Evolutionary conservation across 2,797 vertebrate species (phyloP).

Genomic region (Rhynchotus rufescens): DNA sequence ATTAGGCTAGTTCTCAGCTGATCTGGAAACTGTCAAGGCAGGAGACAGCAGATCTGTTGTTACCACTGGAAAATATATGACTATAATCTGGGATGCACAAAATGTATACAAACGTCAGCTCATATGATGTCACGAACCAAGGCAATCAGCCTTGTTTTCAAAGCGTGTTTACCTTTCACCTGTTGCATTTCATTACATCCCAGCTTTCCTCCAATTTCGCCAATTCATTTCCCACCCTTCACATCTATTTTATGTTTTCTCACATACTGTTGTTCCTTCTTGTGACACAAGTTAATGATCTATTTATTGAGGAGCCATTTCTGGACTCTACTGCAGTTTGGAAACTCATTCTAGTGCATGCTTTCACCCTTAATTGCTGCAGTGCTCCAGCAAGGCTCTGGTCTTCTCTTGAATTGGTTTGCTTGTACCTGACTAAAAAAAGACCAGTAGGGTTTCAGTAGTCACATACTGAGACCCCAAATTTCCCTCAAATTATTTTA

Average conservation of each 20-base stretch:
- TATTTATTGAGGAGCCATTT: background rate
- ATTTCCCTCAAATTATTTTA: background rate
- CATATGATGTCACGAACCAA: accelerated
- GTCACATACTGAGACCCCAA: background rate
- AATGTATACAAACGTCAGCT: background rate
- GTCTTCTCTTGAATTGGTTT: background rate
- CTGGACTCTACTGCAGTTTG: background rate
- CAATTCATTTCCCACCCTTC: background rate
- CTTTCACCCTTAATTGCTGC: background rate
- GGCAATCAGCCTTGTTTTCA: background rate
- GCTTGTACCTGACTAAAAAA: background rate
- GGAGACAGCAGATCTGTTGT: background rate
- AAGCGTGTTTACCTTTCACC: background rate
- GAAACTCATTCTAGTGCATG: background rate
- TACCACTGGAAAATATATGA: background rate
- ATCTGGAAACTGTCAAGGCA: background rate
- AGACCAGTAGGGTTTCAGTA: background rate
- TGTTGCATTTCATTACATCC: background rate
- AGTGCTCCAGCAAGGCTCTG: background rate
- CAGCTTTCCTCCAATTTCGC: background rate
- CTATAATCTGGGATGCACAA: background rate
- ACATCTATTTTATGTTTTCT: background rate
- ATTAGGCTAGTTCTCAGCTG: background rate
- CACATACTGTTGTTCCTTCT: background rate
- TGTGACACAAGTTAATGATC: background rate